Evolutionary conservation across 2,888 invertebrate species (phyloP), one percentile per base, ranked within the genome.

Genomic region (Eutolmus rufibarbis): DNA sequence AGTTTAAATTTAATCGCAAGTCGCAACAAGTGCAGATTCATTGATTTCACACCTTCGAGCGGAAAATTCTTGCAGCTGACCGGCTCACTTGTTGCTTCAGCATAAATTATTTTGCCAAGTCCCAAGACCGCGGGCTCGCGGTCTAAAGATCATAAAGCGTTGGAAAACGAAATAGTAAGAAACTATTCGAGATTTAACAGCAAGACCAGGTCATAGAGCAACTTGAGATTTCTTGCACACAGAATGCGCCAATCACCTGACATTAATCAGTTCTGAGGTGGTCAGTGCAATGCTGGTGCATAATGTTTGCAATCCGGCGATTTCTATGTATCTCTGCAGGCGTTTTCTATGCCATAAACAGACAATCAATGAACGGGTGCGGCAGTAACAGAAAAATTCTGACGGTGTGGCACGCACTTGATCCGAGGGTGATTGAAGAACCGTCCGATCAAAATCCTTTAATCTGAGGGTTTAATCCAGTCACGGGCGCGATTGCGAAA

Each of bases 161-260:
- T 78, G 9, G 28, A 78, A 40, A 43, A 19, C 37, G 46, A 51
- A 16, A 28, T 28, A 12, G 8, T 28, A 12, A 66, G 66, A 66
- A 66, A 66, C 66, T 66, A 28, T 9, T 28, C 19, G 51, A 51
- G 40, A 43, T 2, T 43, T 46, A 31, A 31, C 81, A 3, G 66
- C 56, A 16, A 84, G 86, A 88, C 82, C 86, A 56, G 86, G 87
- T 84, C 87, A 78, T 76, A 86, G 86, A 88, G 66, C 87, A 74
- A 76, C 81, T 81, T 84, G 56, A 40, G 9, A 79, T 74, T 78
- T 79, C 78, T 56, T 28, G 76, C 81, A 74, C 81, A 56, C 46
- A 40, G 34, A 43, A 46, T 43, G 82, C 51, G 78, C 86, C 81
- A 88, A 86, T 87, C 82, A 78, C 76, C 76, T 86, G 87, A 12